Base-by-base conservation (phyloP, 2,113 vertebrate species). In the Muntiacus reevesi region DNA sequence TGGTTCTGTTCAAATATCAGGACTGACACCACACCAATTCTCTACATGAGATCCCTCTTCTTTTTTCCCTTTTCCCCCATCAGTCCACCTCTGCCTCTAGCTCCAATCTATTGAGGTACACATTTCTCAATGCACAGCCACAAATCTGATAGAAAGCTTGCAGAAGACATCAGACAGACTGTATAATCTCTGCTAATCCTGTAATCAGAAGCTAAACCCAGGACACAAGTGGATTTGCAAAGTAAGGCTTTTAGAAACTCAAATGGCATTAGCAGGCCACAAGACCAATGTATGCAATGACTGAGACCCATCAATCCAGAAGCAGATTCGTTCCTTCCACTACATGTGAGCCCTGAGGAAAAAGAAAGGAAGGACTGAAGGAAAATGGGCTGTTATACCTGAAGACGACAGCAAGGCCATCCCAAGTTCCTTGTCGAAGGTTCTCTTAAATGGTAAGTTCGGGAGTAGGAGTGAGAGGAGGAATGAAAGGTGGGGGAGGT, bases 151-250 rank as follows among this genome's bases (percentile, higher is more conserved):
- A 92, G 76, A 55, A 96, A 95, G 89, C 91, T 59, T 83, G 87
- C 79, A 96, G 95, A 91, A 94, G 96, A 83, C 67, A 97, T 97
- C 94, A 93, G 93, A 96, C 87, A 81, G 87, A 52, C 87, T 57
- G 60, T 59, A 57, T 97, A 98, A 98, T 97, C 97, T 98, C 93
- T 74, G 89, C 86, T 98, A 98, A 98, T 98, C 97, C 96, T 97
- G 83, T 96, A 96, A 98, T 97, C 21, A 14, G 95, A 76, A 95
- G 96, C 74, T 98, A 98, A 97, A 97, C 57, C 79, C 59, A 90
- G 91, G 96, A 97, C 89, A 97, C 97, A 97, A 98, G 96, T 92
- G 95, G 96, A 98, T 97, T 98, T 98, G 55, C 89, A 98, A 97
- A 98, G 85, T 95, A 94, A 96, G 96, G 94, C 93, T 98, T 98